Evolutionary conservation across 2,113 vertebrate genomes (phyloP).

Genomic region (Sander vitreus): DNA sequence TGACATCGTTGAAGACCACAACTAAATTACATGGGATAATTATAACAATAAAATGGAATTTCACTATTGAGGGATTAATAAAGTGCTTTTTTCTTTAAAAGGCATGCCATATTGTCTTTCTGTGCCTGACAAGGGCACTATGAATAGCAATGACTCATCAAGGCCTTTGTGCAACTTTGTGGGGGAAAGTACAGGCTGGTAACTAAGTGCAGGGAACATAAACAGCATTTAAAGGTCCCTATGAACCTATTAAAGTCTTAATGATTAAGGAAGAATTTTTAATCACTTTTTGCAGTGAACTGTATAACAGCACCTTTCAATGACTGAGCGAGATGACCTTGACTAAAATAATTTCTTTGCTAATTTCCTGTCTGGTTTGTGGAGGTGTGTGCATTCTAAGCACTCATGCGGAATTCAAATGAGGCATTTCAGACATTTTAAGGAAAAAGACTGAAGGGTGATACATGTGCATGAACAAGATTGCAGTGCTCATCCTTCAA

Average conservation of each 20-base stretch:
- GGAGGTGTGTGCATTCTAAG: conserved; percentile 2
- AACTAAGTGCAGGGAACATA: conserved; percentile 61
- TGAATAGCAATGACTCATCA: conserved; percentile 72
- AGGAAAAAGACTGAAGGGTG: neutral
- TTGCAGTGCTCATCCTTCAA: conserved; percentile 20
- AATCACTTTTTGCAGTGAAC: conserved; percentile 55
- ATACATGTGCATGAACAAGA: conserved; percentile 28
- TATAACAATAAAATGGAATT: conserved; percentile 26
- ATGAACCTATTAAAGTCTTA: conserved; percentile 60
- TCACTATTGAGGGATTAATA: no score
- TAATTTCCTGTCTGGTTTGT: conserved; percentile 28
- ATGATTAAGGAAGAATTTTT: conserved; percentile 61
- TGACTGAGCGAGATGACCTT: conserved; percentile 56
- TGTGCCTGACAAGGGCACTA: conserved; percentile 56
- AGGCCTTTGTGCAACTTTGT: conserved; percentile 48
- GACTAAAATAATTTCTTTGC: conserved; percentile 36
- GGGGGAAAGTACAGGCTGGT: conserved; percentile 56
- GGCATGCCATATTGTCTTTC: conserved; percentile 51
- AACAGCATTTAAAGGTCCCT: conserved; percentile 67
- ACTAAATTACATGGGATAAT: conserved; percentile 51
- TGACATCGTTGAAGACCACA: conserved; percentile 18
- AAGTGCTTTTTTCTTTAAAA: neutral
- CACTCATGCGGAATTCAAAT: conserved; percentile 16
- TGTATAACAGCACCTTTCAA: conserved; percentile 24
- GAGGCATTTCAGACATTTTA: conserved; percentile 1